A percentile compares a stretch with the other conserved stretches of the same genome.
Evolutionary conservation across 2,888 invertebrate species (phyloP).

Genomic region (Eucriotettix oculatus): DNA sequence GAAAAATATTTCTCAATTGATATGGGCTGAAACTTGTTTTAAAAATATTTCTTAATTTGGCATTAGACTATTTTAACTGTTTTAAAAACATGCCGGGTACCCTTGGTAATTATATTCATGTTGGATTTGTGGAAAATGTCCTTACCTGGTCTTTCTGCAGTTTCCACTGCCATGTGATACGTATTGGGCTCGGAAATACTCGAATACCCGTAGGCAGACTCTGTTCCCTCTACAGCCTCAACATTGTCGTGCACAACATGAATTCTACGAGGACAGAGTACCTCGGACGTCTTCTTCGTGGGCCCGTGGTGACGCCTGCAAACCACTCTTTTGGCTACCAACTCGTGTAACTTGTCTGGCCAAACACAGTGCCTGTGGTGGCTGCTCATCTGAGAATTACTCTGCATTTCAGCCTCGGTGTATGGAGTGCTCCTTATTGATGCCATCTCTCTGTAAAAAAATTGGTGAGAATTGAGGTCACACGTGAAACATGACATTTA

Average conservation of each 20-base stretch:
- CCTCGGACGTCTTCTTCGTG: constrained; percentile 27
- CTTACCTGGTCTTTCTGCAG: not conserved
- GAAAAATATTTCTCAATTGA: too few species aligned
- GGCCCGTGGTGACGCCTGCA: constrained; percentile 26
- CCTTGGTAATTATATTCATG: too few species aligned
- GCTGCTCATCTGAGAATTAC: constrained; percentile 35
- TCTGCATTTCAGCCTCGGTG: constrained; percentile 29
- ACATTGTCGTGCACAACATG: constrained; percentile 57
- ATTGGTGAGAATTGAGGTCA: not conserved
- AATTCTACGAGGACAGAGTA: constrained; percentile 43
- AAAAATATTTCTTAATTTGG: too few species aligned
- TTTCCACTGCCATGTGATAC: not conserved
- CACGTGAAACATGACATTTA: not conserved
- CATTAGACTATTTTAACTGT: too few species aligned
- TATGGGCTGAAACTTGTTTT: too few species aligned
- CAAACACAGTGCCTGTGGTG: constrained; percentile 46
- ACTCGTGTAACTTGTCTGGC: constrained; percentile 52
- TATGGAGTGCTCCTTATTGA: not conserved
- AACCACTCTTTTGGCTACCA: constrained; percentile 41
- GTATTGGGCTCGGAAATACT: not conserved
- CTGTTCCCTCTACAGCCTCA: constrained; percentile 29
- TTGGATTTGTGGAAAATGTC: too few species aligned
- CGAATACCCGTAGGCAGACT: not conserved
- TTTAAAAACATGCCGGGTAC: too few species aligned
- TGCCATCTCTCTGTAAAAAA: not conserved